phyloP scores from a whole-genome alignment of 2,113 vertebrate species.

The Geococcyx californianus region DNA sequence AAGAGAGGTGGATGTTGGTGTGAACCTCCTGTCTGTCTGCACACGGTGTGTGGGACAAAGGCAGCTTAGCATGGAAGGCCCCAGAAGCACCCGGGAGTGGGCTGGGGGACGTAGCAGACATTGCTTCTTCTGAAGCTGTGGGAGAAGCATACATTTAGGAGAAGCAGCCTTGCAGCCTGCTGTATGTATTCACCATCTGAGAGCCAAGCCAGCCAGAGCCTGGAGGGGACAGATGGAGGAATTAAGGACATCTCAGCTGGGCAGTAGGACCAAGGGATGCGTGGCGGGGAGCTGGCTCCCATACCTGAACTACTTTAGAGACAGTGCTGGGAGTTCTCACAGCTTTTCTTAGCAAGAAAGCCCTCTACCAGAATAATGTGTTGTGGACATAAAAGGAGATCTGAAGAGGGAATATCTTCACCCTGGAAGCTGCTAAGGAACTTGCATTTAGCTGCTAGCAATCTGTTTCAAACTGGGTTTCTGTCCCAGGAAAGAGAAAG shows the following conservation, averaged over 20 bases:
- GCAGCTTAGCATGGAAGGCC: neutral
- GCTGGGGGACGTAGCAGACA: neutral
- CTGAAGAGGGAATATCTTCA: slow-evolving; percentile 54
- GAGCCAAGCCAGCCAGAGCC: slow-evolving; percentile 9
- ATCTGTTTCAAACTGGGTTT: slow-evolving; percentile 39
- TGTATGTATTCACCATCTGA: neutral
- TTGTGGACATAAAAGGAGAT: slow-evolving; percentile 63
- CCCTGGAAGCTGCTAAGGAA: slow-evolving; percentile 37
- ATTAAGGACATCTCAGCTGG: slow-evolving; percentile 65
- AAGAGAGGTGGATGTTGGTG: slow-evolving; percentile 48
- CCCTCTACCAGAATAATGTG: slow-evolving; percentile 59
- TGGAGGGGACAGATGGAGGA: slow-evolving; percentile 50
- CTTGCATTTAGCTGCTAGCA: slow-evolving; percentile 49
- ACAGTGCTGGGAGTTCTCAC: slow-evolving; percentile 27
- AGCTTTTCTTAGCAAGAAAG: slow-evolving; percentile 67
- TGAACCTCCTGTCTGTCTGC: slow-evolving; percentile 41
- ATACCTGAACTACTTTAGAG: slow-evolving; percentile 39
- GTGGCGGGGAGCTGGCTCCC: slow-evolving; percentile 13
- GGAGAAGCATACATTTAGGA: neutral
- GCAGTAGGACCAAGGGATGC: slow-evolving; percentile 34
- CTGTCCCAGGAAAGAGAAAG: slow-evolving; percentile 43
- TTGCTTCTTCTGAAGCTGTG: neutral
- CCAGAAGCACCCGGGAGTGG: neutral
- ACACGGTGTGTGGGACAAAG: neutral
- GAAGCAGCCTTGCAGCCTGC: slow-evolving; percentile 1